Evolutionary conservation across 1,140 invertebrate genomes (phyloP).

Genomic region (Drosophila seguyi): DNA sequence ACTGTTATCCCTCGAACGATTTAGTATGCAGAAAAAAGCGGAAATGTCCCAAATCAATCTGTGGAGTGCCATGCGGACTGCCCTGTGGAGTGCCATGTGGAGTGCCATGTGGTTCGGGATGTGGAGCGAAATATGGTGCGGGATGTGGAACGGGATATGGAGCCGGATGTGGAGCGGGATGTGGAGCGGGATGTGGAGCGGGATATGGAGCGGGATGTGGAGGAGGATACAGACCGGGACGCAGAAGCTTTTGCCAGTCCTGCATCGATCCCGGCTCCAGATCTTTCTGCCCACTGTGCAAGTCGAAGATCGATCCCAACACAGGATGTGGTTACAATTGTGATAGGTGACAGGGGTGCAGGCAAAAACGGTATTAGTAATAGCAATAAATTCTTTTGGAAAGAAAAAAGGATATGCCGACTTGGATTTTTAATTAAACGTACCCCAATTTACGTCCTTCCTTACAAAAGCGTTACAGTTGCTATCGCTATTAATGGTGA

Average conservation of each 20-base stretch:
- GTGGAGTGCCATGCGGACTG: neutral
- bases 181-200: neutral
- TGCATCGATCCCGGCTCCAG: neutral
- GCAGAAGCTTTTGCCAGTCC: neutral
- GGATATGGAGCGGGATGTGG: neutral
- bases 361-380: neutral
- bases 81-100: no score
- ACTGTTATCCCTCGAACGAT: conserved; percentile 11
- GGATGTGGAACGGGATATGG: neutral
- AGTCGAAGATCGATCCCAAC: neutral
- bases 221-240: no score
- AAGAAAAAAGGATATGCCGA: neutral
- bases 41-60: neutral
- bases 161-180: neutral
- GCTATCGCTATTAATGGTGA: no score
- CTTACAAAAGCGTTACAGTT: no score
- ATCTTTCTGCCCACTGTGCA: no score
- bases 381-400: neutral
- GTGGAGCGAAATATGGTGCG: neutral
- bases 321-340: neutral
- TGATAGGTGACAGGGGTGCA: neutral
- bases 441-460: no score
- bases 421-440: neutral
- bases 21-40: neutral
- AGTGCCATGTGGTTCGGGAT: neutral